Percentiles rank a stretch among this genome's conserved stretches.
phyloP scores from a whole-genome alignment of 2,113 vertebrate species.

The Eulemur macaco region DNA sequence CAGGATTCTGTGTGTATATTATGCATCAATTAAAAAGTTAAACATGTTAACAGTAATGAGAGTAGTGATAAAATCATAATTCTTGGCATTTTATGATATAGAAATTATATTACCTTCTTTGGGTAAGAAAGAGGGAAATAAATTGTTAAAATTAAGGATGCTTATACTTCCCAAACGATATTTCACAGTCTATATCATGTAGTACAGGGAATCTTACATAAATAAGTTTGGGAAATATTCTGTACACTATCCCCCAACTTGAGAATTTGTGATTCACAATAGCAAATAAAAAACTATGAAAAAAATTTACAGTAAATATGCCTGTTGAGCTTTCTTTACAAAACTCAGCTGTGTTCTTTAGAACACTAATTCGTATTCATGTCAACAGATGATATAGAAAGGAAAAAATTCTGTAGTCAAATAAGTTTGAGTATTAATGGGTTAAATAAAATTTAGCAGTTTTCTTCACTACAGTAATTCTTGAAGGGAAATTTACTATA shows the following conservation, averaged over 20 bases:
- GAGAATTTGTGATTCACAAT: not conserved
- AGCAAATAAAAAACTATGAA: not conserved
- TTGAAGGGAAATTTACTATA: not conserved
- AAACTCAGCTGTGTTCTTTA: not conserved
- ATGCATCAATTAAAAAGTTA: not conserved
- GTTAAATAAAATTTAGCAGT: not conserved
- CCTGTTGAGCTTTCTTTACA: not conserved
- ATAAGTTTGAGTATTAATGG: not conserved
- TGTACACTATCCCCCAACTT: not conserved
- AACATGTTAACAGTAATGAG: not conserved
- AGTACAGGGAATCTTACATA: not conserved
- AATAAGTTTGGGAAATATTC: not conserved
- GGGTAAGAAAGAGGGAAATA: not conserved
- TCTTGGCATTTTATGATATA: not conserved
- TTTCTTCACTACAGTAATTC: not conserved
- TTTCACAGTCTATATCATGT: not conserved
- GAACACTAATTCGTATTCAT: not conserved
- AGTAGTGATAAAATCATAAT: not conserved
- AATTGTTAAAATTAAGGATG: slow-evolving; percentile 11
- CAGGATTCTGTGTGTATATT: not conserved
- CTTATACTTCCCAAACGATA: not conserved
- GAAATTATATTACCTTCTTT: not conserved
- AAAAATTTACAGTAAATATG: not conserved
- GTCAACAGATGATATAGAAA: not conserved
- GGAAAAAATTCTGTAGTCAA: not conserved